Percentiles rank a stretch among this genome's conserved stretches.
These are phyloP conservation scores for Oreochromis tanganicae DNA, from an alignment of 2,113 vertebrate genomes.

Conservation along the genomic window DNA sequence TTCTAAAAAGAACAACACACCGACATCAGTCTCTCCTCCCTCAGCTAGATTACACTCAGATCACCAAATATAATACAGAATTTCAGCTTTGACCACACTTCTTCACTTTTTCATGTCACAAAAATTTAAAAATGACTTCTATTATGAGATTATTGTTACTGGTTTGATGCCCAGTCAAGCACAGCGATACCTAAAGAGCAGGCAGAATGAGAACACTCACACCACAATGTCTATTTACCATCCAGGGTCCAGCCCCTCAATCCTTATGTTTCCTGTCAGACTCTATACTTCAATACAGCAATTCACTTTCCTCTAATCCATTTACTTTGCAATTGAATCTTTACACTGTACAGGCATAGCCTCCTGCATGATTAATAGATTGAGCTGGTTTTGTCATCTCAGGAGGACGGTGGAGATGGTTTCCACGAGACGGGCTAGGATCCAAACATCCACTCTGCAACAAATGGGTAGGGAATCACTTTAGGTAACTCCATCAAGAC, in stretches of 20 bases:
- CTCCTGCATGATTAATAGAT: conserved; percentile 72
- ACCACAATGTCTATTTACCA: background rate
- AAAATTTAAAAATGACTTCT: background rate
- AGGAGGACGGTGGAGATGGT: conserved; percentile 44
- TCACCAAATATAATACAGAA: background rate
- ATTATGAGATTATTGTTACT: background rate
- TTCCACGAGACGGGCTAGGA: conserved; percentile 34
- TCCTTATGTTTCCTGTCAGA: conserved; percentile 21
- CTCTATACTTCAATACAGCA: conserved; percentile 37
- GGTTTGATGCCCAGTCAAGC: background rate
- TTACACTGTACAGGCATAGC: conserved; percentile 47
- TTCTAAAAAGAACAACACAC: background rate
- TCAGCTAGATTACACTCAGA: background rate
- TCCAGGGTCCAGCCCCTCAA: background rate
- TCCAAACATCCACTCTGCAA: conserved; percentile 55
- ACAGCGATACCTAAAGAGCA: background rate
- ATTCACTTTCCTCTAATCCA: conserved; percentile 65
- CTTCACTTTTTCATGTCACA: background rate
- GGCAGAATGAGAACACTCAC: background rate
- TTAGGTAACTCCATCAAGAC: conserved; percentile 45
- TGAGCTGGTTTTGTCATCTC: conserved; percentile 55
- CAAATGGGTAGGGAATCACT: conserved; percentile 49
- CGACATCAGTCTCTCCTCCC: background rate
- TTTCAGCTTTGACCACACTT: background rate
- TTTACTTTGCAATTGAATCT: conserved; percentile 67